Evolutionary conservation across 2,797 vertebrate genomes (phyloP).

Genomic region (Enteromius viviparus): DNA sequence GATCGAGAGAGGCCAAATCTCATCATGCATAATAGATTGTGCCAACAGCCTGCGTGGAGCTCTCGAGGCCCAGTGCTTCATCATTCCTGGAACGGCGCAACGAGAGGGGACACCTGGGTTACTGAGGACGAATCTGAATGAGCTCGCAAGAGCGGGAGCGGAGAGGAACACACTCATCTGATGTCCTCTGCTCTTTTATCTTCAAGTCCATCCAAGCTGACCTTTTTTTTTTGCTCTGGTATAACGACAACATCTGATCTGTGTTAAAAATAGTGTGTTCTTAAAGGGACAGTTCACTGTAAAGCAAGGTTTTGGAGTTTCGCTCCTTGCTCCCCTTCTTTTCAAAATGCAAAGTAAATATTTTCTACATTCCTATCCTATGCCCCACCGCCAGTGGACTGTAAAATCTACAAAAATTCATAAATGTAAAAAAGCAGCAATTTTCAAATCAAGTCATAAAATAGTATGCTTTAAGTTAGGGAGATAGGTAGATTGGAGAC

Average conservation of each 20-base stretch:
- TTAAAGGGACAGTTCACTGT: constrained; percentile 18
- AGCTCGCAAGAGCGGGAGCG: background rate
- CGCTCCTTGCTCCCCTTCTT: background rate
- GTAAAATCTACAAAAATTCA: background rate
- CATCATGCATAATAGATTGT: constrained; percentile 50
- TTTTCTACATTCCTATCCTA: background rate
- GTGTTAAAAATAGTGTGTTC: background rate
- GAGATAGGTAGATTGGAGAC: too few relatives aligned
- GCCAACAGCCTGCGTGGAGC: constrained; percentile 47
- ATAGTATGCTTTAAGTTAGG: too few relatives aligned
- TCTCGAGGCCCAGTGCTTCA: constrained; percentile 46
- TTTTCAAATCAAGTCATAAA: too few relatives aligned
- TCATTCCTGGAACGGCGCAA: constrained; percentile 44
- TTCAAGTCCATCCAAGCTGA: constrained; percentile 38
- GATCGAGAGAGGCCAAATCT: constrained; percentile 47
- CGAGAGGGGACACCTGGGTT: constrained; percentile 48
- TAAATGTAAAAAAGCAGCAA: background rate
- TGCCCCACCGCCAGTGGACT: background rate
- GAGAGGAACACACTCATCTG: constrained; percentile 29
- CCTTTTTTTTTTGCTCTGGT: constrained; percentile 4
- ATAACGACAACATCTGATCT: constrained; percentile 15
- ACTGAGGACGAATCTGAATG: constrained; percentile 45
- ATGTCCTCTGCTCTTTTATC: constrained; percentile 47
- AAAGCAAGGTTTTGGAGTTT: background rate
- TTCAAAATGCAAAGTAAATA: background rate